Evolutionary conservation across 2,797 vertebrate genomes (phyloP).

Genomic region (Carcharodon carcharias): DNA sequence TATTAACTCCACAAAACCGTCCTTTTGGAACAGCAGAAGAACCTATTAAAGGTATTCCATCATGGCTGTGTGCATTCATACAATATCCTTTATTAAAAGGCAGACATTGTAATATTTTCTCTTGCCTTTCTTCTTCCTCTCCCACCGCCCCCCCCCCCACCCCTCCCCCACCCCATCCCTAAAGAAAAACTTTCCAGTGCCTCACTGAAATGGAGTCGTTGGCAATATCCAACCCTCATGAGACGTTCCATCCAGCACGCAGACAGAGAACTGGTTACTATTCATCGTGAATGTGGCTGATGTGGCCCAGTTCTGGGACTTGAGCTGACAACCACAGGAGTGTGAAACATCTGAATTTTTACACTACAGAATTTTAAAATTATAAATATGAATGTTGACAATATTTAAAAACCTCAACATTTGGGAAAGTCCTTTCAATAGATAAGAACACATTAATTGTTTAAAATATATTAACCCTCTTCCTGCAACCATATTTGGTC

Average conservation of each 20-base stretch:
- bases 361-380: not conserved
- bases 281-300: not conserved
- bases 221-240: not conserved
- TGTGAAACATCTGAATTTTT: not conserved
- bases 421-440: slow-evolving; percentile 35
- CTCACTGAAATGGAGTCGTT: not conserved
- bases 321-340: not conserved
- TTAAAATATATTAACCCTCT: slow-evolving; percentile 38
- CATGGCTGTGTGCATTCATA: not conserved
- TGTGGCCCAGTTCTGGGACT: not conserved
- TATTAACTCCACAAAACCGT: not conserved
- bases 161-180: not conserved
- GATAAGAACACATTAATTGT: slow-evolving; percentile 31
- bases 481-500: slow-evolving; percentile 26
- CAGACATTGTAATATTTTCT: not conserved
- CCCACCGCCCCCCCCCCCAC: not conserved
- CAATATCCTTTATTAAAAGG: not conserved
- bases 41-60: not conserved
- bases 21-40: slow-evolving; percentile 20
- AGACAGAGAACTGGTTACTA: not conserved
- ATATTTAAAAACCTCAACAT: slow-evolving; percentile 27
- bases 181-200: not conserved
- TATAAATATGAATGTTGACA: slow-evolving; percentile 34
- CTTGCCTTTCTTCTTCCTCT: not conserved
- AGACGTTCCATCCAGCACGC: not conserved